phyloP scores from a whole-genome alignment of 2,113 vertebrate genomes.

The Sinocyclocheilus anshuiensis region DNA sequence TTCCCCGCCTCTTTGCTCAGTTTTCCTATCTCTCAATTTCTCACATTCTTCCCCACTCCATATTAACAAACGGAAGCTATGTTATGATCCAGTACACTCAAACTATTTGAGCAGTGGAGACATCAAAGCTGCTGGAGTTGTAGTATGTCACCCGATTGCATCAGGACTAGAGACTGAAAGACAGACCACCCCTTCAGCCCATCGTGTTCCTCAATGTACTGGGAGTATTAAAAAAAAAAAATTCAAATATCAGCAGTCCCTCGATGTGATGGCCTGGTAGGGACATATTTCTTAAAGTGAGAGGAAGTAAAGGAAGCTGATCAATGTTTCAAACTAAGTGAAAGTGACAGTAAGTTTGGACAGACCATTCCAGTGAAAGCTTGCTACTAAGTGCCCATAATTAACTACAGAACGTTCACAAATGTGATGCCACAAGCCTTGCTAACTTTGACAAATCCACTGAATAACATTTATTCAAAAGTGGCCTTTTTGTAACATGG shows the following conservation, averaged over 20 bases:
- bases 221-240: constrained; percentile 19
- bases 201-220: constrained; percentile 8
- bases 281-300: neutral
- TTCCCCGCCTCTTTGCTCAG: neutral
- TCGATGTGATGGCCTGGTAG: neutral
- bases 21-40: neutral
- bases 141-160: constrained; percentile 51
- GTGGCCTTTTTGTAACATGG: too few relatives aligned
- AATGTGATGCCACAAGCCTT: too few relatives aligned
- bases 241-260: neutral
- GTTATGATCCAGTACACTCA: constrained; percentile 19
- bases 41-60: neutral
- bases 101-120: constrained; percentile 16
- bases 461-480: too few relatives aligned
- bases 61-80: neutral
- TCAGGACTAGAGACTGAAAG: constrained; percentile 33
- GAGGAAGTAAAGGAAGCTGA: neutral
- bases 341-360: too few relatives aligned
- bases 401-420: too few relatives aligned
- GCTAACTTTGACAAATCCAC: too few relatives aligned
- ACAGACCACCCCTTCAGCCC: neutral
- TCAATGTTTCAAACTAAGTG: neutral
- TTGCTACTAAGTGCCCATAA: too few relatives aligned
- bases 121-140: constrained; percentile 32
- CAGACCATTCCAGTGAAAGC: too few relatives aligned